These are phyloP conservation scores for Pionites leucogaster DNA, from an alignment of 2,113 vertebrate genomes.

Conservation along the genomic window DNA sequence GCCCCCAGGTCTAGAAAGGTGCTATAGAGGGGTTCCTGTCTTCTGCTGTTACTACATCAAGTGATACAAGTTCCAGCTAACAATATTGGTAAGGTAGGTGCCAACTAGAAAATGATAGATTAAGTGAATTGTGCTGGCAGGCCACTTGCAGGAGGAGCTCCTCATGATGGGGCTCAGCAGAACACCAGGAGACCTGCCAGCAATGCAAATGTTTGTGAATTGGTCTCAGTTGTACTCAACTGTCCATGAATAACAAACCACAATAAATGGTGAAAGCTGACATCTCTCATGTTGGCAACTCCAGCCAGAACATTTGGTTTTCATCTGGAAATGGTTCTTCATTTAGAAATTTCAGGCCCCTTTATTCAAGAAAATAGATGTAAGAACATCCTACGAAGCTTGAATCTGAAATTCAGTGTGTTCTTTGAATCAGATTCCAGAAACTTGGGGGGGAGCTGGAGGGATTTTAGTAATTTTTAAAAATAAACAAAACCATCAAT, in stretches of 20 bases:
- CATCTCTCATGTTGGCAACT: slow-evolving; percentile 29
- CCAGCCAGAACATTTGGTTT: slow-evolving; percentile 53
- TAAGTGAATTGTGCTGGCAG: not conserved
- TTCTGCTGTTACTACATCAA: not conserved
- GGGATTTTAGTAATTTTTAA: slow-evolving; percentile 6
- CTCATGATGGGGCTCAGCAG: not conserved
- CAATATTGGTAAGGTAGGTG: not conserved
- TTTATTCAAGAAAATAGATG: slow-evolving; percentile 50
- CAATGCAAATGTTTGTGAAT: not conserved
- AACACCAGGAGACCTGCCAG: slow-evolving; percentile 14
- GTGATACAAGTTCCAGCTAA: not conserved
- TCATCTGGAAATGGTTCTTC: slow-evolving; percentile 50
- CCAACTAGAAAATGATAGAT: not conserved
- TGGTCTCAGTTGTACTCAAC: slow-evolving; percentile 4
- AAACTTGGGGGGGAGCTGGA: slow-evolving; percentile 1
- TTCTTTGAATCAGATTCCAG: slow-evolving; percentile 52
- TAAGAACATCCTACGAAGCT: not conserved
- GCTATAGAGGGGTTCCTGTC: not conserved
- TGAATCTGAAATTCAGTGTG: slow-evolving; percentile 31
- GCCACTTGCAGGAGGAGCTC: not conserved
- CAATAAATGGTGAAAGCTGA: slow-evolving; percentile 52
- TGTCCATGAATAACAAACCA: slow-evolving; percentile 63
- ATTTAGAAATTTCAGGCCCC: slow-evolving; percentile 33
- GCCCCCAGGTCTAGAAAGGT: not conserved
- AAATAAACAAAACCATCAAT: too few relatives aligned